phyloP scores from a whole-genome alignment of 2,888 invertebrate genomes.

The Beris chalybata region DNA sequence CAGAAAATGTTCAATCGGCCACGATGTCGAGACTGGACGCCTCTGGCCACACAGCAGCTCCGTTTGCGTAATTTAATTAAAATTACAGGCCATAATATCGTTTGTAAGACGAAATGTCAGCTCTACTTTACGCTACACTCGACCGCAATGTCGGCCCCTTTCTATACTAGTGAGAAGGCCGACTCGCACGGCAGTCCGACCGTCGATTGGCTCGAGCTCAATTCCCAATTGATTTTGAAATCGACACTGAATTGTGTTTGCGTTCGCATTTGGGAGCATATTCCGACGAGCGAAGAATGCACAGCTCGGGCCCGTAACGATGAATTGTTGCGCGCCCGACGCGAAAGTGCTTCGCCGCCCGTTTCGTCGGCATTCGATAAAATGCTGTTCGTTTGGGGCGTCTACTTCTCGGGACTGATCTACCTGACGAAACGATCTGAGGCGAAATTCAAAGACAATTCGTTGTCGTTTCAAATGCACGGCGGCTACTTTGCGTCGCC shows the following conservation, averaged over 20 bases:
- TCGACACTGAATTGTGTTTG: slow-evolving; percentile 55
- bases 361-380: slow-evolving; percentile 54
- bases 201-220: slow-evolving; percentile 81
- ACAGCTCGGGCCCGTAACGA: slow-evolving; percentile 17
- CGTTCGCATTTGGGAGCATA: slow-evolving; percentile 52
- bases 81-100: slow-evolving; percentile 68
- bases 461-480: slow-evolving; percentile 82
- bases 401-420: slow-evolving; percentile 81
- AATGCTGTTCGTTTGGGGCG: slow-evolving; percentile 77
- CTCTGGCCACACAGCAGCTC: slow-evolving; percentile 81
- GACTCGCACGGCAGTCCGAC: slow-evolving; percentile 66
- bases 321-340: slow-evolving; percentile 8
- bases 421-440: slow-evolving; percentile 58
- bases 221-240: slow-evolving; percentile 63
- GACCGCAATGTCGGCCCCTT: slow-evolving; percentile 78
- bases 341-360: slow-evolving; percentile 48
- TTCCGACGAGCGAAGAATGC: slow-evolving; percentile 27
- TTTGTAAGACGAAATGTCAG: slow-evolving; percentile 55
- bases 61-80: slow-evolving; percentile 78
- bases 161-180: slow-evolving; percentile 80
- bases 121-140: slow-evolving; percentile 80
- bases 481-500: slow-evolving; percentile 80
- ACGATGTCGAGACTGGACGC: slow-evolving; percentile 77
- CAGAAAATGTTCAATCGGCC: slow-evolving; percentile 63
- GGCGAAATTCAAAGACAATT: slow-evolving; percentile 51